Evolutionary conservation across 2,888 invertebrate genomes (phyloP), one percentile per base, ranked within the genome.

Genomic region (Bibio marci): DNA sequence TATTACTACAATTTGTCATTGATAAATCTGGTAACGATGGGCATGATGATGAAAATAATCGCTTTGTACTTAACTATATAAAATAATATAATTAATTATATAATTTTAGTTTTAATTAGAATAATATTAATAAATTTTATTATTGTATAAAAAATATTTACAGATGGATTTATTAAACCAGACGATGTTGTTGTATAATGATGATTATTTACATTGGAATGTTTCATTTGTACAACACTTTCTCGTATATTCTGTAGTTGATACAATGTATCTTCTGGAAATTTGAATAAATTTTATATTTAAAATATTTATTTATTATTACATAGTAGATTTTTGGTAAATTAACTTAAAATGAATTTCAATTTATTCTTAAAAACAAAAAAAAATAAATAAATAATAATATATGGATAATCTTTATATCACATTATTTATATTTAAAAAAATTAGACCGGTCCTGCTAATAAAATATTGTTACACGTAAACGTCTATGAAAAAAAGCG

Each of bases 141-240:
- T 32, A 26, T 18, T 17, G 13, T 30, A 35, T 27, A 22, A 35
- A 18, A 10, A 19, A 19, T 32, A 26, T 32, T 38, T 40, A 45
- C 45, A 39, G 42, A 38, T 38, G 45, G 41, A 42, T 44, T 44
- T 22, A 45, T 42, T 28, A 43, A 26, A 22, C 33, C 30, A 22
- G 5, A 4, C 8, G 22, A 22, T 32, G 43, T 42, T 31, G 41
- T 30, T 18, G 31, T 39, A 19, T 40, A 39, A 34, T 42, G 39
- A 30, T 38, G 38, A 45, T 50, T 54, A 33, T 58, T 57, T 27
- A 55, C 54, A 34, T 54, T 53, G 22, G 59, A 57, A 44, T 62
- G 62, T 45, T 62, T 62, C 62, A 62, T 63, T 46, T 62, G 60
- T 17, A 62, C 62, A 26, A 62, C 63, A 41, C 57, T 59, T 46